phyloP scores from a whole-genome alignment of 2,888 invertebrate species.

The Sipunculus nudus region DNA sequence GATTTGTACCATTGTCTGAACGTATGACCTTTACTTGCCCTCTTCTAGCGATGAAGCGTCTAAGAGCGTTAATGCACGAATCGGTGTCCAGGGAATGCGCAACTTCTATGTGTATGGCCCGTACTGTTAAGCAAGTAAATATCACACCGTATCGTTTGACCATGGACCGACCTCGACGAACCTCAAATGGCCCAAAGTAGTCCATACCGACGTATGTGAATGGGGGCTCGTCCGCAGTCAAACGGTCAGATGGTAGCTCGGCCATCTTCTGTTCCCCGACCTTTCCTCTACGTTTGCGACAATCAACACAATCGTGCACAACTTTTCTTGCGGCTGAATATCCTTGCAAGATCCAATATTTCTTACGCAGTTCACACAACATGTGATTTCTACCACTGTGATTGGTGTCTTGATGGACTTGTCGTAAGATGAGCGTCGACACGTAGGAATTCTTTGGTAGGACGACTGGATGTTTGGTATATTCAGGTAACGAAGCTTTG shows the following conservation, averaged over 20 bases:
- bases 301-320: no score
- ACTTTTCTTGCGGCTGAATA: no score
- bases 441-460: no score
- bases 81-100: constrained; percentile 1
- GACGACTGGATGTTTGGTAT: not conserved
- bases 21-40: not conserved
- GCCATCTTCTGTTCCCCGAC: no score
- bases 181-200: constrained; percentile 1
- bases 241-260: not conserved
- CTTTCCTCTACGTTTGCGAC: no score
- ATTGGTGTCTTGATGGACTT: no score
- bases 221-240: not conserved
- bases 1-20: constrained; percentile 8
- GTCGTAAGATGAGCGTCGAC: no score
- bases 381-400: not conserved
- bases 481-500: no score
- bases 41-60: constrained; percentile 6
- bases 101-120: constrained; percentile 9
- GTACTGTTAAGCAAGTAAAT: not conserved
- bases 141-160: not conserved
- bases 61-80: constrained; percentile 5
- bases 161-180: not conserved
- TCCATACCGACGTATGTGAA: not conserved
- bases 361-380: not conserved
- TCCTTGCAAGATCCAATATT: constrained; percentile 1